These are phyloP conservation scores for Thamnophis elegans DNA, from an alignment of 2,797 vertebrate genomes.

Conservation along the genomic window DNA sequence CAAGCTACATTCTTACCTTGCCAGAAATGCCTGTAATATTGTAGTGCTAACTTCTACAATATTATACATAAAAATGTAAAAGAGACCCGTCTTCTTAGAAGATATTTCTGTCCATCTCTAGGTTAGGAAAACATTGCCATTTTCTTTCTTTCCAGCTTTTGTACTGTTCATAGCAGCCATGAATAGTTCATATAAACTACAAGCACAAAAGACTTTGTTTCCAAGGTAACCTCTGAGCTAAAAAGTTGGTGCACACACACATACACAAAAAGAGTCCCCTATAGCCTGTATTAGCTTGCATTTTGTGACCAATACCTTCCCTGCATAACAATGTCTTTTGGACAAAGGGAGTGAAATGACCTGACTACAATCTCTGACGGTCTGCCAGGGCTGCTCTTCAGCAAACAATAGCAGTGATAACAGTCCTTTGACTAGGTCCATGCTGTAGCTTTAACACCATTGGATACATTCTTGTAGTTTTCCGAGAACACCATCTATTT, in stretches of 20 bases:
- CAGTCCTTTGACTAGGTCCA: constrained; percentile 44
- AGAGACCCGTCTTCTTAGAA: constrained; percentile 46
- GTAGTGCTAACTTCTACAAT: too few relatives aligned
- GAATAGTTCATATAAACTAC: constrained; percentile 83
- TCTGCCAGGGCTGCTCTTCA: constrained; percentile 62
- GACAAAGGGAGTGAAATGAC: constrained; percentile 64
- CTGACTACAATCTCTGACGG: constrained; percentile 50
- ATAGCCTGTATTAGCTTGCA: constrained; percentile 66
- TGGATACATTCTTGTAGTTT: constrained; percentile 18
- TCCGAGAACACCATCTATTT: constrained; percentile 21
- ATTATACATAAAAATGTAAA: constrained; percentile 59
- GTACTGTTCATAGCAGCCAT: constrained; percentile 80
- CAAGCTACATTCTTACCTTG: constrained; percentile 68
- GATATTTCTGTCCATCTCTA: constrained; percentile 54
- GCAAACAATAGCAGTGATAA: constrained; percentile 53
- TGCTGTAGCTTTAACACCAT: constrained; percentile 32
- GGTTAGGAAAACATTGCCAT: constrained; percentile 70
- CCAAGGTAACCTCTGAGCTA: constrained; percentile 84
- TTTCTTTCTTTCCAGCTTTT: constrained; percentile 79
- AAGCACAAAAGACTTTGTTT: constrained; percentile 89
- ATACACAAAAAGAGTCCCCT: background rate
- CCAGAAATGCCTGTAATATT: constrained; percentile 45
- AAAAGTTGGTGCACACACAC: constrained; percentile 72
- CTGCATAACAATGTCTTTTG: constrained; percentile 71
- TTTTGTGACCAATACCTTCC: constrained; percentile 77